phyloP scores from a whole-genome alignment of 2,113 vertebrate genomes.

The Illadopsis cleaveri region DNA sequence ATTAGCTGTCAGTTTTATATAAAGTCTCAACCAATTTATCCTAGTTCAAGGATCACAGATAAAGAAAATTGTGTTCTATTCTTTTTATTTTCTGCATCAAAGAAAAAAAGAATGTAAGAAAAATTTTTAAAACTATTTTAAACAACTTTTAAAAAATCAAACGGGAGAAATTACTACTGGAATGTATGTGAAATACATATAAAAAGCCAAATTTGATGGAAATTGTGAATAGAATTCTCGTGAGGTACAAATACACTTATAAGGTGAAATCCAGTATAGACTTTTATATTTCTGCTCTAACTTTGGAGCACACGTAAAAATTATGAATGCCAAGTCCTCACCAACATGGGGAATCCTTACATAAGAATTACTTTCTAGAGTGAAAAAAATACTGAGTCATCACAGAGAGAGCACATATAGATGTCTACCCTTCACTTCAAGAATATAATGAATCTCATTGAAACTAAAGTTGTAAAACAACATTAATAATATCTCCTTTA shows the following conservation, averaged over 20 bases:
- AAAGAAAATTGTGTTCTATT: too few relatives aligned
- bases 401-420: not conserved
- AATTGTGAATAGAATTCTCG: not conserved
- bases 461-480: not conserved
- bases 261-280: not conserved
- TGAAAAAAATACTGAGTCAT: not conserved
- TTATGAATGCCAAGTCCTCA: not conserved
- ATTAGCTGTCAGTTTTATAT: not conserved
- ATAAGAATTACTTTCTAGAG: not conserved
- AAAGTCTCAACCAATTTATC: not conserved
- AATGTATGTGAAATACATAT: not conserved
- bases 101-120: not conserved
- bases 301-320: not conserved
- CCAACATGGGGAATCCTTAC: accelerated
- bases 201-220: not conserved
- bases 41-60: not conserved
- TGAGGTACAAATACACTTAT: not conserved
- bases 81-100: not conserved
- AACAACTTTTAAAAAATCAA: not conserved
- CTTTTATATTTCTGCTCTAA: not conserved
- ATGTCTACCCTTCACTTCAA: not conserved
- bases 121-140: not conserved
- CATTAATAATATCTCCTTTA: not conserved
- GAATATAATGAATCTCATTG: not conserved
- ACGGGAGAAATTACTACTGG: not conserved